These are phyloP conservation scores for Merodon equestris DNA, from an alignment of 2,888 invertebrate genomes.

Conservation along the genomic window DNA sequence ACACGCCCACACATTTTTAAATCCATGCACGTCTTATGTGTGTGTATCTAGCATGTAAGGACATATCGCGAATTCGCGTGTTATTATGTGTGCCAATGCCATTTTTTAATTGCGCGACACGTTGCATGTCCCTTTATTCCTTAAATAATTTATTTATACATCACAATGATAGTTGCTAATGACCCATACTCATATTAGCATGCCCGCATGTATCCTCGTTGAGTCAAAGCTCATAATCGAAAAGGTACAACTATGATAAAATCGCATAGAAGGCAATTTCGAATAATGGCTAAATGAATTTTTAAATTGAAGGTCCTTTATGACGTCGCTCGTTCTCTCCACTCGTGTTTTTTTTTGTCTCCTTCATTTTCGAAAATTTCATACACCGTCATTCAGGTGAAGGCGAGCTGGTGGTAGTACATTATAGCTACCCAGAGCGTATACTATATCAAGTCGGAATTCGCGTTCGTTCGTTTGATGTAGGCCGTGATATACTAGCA, in stretches of 20 bases:
- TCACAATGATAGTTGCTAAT: constrained; percentile 50
- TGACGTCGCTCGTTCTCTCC: constrained; percentile 55
- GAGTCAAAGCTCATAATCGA: constrained; percentile 21
- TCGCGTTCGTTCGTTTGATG: not conserved
- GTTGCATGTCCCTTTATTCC: constrained; percentile 29
- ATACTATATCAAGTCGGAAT: constrained; percentile 23
- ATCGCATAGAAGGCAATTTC: constrained; percentile 56
- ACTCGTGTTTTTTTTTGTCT: constrained; percentile 7
- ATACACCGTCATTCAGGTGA: constrained; percentile 27
- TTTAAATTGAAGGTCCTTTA: constrained; percentile 56
- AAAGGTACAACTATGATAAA: constrained; percentile 39
- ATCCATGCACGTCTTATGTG: no score
- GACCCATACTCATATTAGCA: constrained; percentile 25
- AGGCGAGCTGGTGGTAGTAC: constrained; percentile 22
- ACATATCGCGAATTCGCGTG: constrained; percentile 45
- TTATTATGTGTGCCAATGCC: constrained; percentile 65
- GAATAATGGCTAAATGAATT: constrained; percentile 63
- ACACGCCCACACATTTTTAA: constrained; percentile 6
- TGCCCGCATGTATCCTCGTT: constrained; percentile 19
- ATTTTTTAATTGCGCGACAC: constrained; percentile 60
- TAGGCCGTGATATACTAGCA: not conserved
- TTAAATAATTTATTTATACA: constrained; percentile 56
- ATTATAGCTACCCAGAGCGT: no score
- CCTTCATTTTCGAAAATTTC: no score
- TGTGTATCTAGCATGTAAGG: not conserved